These are phyloP conservation scores for Bos indicus DNA, from an alignment of 2,113 vertebrate genomes.

Conservation along the genomic window DNA sequence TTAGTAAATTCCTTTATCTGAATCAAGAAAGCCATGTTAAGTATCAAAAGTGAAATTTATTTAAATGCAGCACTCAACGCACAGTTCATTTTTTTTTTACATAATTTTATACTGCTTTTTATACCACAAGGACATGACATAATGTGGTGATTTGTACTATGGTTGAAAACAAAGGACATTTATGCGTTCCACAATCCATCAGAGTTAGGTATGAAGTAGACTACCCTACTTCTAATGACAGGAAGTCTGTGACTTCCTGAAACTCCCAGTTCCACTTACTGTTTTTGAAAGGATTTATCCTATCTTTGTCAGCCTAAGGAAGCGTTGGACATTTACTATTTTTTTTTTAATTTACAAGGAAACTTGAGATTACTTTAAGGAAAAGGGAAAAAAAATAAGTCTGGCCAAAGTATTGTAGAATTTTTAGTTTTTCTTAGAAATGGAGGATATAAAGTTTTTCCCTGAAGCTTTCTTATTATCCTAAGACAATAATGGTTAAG, in stretches of 20 bases:
- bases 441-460: conserved; percentile 20
- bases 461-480: conserved; percentile 44
- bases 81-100: neutral
- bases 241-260: conserved; percentile 60
- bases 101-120: neutral
- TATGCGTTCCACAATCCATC: conserved; percentile 27
- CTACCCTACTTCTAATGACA: conserved; percentile 47
- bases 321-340: conserved; percentile 18
- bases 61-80: neutral
- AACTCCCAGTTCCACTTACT: conserved; percentile 60
- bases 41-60: neutral
- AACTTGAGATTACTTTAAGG: conserved; percentile 54
- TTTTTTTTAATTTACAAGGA: conserved; percentile 31
- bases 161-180: conserved; percentile 48
- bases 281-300: conserved; percentile 35
- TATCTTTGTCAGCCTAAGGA: conserved; percentile 32
- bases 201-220: conserved; percentile 41
- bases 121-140: neutral
- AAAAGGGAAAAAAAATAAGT: conserved; percentile 18
- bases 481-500: neutral
- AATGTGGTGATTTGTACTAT: neutral
- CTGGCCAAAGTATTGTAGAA: conserved; percentile 37
- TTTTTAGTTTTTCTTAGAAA: conserved; percentile 52
- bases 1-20: neutral
- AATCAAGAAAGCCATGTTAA: neutral